Conservation (phyloP, 2,888 invertebrate genomes). For the Diaprepes abbreviatus region DNA sequence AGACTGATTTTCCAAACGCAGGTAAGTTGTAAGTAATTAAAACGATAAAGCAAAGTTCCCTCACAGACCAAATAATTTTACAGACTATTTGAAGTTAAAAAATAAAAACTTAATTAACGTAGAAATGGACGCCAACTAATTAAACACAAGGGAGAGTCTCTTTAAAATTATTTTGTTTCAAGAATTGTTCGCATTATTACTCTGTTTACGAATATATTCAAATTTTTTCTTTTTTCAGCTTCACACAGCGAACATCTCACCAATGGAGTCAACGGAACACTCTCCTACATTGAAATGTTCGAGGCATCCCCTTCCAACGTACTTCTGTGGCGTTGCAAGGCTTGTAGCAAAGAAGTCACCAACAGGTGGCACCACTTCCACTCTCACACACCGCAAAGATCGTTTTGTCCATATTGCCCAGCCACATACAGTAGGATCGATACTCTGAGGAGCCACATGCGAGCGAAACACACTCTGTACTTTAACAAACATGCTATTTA, state of each 20-base stretch:
- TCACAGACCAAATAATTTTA: too few species aligned
- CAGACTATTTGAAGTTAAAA: too few species aligned
- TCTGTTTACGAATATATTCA: background rate
- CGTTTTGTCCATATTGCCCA: slow-evolving; percentile 86
- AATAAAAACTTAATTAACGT: too few species aligned
- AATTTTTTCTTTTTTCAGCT: slow-evolving; percentile 9
- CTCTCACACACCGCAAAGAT: slow-evolving; percentile 85
- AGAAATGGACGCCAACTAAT: too few species aligned
- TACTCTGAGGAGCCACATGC: slow-evolving; percentile 85
- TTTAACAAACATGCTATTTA: slow-evolving; percentile 52
- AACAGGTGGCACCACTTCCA: slow-evolving; percentile 92
- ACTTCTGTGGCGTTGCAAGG: slow-evolving; percentile 84
- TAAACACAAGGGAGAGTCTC: too few species aligned
- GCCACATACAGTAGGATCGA: slow-evolving; percentile 91
- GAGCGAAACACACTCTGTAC: slow-evolving; percentile 75
- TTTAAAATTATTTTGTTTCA: too few species aligned
- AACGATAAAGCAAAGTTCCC: too few species aligned
- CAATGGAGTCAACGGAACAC: slow-evolving; percentile 58
- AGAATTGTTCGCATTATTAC: too few species aligned
- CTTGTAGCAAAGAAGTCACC: slow-evolving; percentile 86
- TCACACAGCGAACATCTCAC: background rate
- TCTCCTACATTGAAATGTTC: slow-evolving; percentile 89
- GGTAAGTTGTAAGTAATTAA: too few species aligned
- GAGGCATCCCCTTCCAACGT: slow-evolving; percentile 78
- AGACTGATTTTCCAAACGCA: too few species aligned